Evolutionary conservation across 2,888 invertebrate genomes (phyloP).

Genomic region (Monochamus alternatus): DNA sequence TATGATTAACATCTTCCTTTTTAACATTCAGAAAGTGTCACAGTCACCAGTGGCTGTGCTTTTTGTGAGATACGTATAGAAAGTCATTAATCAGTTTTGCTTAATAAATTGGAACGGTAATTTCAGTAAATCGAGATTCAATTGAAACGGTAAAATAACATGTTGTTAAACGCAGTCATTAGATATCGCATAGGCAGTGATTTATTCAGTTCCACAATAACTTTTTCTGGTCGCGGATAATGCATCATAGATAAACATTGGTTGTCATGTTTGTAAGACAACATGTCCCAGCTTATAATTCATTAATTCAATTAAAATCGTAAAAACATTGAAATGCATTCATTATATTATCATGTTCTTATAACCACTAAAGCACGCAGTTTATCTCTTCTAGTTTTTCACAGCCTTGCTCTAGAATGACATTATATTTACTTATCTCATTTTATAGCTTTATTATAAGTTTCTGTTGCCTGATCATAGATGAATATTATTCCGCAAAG

Average conservation of each 20-base stretch:
- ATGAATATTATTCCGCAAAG: too few species aligned
- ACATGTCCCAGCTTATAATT: slow-evolving; percentile 32
- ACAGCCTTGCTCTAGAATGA: background rate
- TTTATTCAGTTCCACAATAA: slow-evolving; percentile 22
- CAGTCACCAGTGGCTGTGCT: background rate
- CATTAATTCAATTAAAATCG: slow-evolving; percentile 39
- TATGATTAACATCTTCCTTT: slow-evolving; percentile 7
- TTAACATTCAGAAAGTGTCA: slow-evolving; percentile 3
- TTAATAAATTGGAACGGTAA: background rate
- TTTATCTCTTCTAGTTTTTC: slow-evolving; percentile 20
- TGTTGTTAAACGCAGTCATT: slow-evolving; percentile 24
- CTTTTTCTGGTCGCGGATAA: slow-evolving; percentile 24
- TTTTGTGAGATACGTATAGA: background rate
- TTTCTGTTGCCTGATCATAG: too few species aligned
- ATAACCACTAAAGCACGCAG: slow-evolving; percentile 19
- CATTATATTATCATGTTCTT: slow-evolving; percentile 29
- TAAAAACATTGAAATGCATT: slow-evolving; percentile 38
- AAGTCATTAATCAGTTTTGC: background rate
- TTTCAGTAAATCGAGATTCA: slow-evolving; percentile 11
- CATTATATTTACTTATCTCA: slow-evolving; percentile 9
- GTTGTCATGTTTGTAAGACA: slow-evolving; percentile 32
- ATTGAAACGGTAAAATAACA: slow-evolving; percentile 20
- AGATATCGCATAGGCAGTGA: slow-evolving; percentile 20
- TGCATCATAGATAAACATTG: slow-evolving; percentile 37
- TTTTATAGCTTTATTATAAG: background rate